Conservation (phyloP, 2,113 vertebrate species). For the Xiphophorus hellerii region DNA sequence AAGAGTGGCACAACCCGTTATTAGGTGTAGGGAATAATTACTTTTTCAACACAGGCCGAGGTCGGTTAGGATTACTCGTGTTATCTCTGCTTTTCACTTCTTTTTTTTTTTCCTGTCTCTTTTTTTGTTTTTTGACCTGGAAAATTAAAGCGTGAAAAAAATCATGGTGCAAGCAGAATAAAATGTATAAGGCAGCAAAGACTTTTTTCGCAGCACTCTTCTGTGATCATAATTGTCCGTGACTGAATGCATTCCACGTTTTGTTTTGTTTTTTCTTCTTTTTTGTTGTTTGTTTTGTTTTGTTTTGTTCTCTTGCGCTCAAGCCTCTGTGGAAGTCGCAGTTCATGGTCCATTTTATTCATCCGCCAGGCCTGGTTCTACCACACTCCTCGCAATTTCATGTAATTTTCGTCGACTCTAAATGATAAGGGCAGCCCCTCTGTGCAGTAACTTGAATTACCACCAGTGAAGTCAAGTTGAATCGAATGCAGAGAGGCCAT, state of each 20-base stretch:
- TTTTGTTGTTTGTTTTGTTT: background rate
- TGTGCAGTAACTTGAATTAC: background rate
- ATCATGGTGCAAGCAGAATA: background rate
- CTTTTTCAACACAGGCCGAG: no score
- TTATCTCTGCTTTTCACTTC: background rate
- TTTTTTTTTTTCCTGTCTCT: no score
- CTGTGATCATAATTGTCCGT: background rate
- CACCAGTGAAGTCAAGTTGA: background rate
- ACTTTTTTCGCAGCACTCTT: background rate
- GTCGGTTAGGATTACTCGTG: no score
- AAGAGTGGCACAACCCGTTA: background rate
- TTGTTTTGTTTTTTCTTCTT: background rate
- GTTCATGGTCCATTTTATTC: background rate
- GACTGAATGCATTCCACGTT: background rate
- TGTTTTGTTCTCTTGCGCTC: background rate
- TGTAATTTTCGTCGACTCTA: background rate
- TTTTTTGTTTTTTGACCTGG: background rate
- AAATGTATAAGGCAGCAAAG: background rate
- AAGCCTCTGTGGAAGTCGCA: background rate
- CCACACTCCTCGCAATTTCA: background rate
- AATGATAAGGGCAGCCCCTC: background rate
- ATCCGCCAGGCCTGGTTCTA: background rate
- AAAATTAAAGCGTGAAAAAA: background rate
- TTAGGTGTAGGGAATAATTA: background rate
- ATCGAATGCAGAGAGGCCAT: background rate